phyloP scores from a whole-genome alignment of 1,140 invertebrate genomes.

The Drosophila bocqueti region DNA sequence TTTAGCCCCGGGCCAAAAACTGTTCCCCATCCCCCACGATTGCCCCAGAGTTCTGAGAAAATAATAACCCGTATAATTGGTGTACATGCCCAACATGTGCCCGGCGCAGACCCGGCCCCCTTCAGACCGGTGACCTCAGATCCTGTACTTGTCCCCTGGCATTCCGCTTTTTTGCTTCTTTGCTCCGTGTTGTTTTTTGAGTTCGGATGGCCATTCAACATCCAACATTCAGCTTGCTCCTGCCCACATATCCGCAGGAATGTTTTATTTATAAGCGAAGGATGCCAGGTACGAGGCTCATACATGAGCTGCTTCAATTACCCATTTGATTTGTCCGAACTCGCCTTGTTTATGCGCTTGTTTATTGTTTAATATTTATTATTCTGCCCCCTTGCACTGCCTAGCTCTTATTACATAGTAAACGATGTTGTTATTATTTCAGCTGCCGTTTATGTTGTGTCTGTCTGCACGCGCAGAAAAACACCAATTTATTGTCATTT shows the following conservation, averaged over 20 bases:
- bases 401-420: conserved; percentile 4
- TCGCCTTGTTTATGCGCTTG: conserved; percentile 43
- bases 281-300: conserved; percentile 16
- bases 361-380: conserved; percentile 57
- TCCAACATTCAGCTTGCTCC: conserved; percentile 19
- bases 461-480: conserved; percentile 5
- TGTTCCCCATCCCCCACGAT: conserved; percentile 26
- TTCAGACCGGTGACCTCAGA: conserved; percentile 5
- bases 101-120: conserved; percentile 24
- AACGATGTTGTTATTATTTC: conserved; percentile 17
- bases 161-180: conserved; percentile 27
- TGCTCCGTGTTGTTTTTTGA: conserved; percentile 36
- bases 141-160: conserved; percentile 31
- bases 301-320: conserved; percentile 57
- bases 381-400: not conserved
- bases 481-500: not conserved
- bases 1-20: conserved; percentile 54
- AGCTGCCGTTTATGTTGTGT: conserved; percentile 21
- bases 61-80: conserved; percentile 83
- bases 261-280: conserved; percentile 72
- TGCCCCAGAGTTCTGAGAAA: conserved; percentile 53
- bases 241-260: conserved; percentile 53
- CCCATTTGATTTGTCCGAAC: conserved; percentile 49
- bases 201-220: conserved; percentile 1
- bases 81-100: conserved; percentile 69